Conservation (phyloP, 2,888 invertebrate species). For the Macrosoma leucophasiata region DNA sequence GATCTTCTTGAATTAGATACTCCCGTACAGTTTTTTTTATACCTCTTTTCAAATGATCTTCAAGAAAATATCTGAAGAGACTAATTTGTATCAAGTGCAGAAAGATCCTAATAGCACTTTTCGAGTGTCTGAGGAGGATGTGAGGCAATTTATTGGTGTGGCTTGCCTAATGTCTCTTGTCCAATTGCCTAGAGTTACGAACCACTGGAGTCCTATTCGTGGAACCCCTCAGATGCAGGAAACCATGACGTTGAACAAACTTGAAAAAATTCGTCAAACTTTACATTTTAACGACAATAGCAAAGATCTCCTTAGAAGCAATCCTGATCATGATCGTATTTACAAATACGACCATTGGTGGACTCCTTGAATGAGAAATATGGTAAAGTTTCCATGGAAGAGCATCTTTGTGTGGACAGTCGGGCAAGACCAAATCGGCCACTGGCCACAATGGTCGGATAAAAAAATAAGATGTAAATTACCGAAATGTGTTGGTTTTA, state of each 20-base stretch:
- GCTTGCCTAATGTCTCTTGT: conserved; percentile 26
- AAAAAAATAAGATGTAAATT: conserved; percentile 24
- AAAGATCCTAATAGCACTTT: conserved; percentile 23
- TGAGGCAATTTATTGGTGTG: conserved; percentile 23
- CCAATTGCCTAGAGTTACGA: conserved; percentile 25
- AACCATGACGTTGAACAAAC: conserved; percentile 25
- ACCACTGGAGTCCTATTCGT: conserved; percentile 19
- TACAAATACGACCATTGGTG: too few species aligned
- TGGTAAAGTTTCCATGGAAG: too few species aligned
- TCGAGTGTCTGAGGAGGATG: conserved; percentile 20
- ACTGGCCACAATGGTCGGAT: conserved; percentile 27
- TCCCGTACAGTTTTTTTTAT: conserved; percentile 24
- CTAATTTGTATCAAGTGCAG: conserved; percentile 24
- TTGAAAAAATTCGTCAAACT: conserved; percentile 25
- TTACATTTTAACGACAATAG: conserved; percentile 29
- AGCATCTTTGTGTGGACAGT: too few species aligned
- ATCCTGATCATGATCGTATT: conserved; percentile 20
- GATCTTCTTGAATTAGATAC: conserved; percentile 19
- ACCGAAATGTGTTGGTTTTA: conserved; percentile 18
- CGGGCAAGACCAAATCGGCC: conserved; percentile 26
- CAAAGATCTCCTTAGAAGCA: conserved; percentile 10
- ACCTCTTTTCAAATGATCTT: conserved; percentile 23
- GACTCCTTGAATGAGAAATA: too few species aligned
- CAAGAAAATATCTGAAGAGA: conserved; percentile 17
- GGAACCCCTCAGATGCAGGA: conserved; percentile 22